Conservation (phyloP, 2,888 invertebrate species). For the Gymnocheta viridis region DNA sequence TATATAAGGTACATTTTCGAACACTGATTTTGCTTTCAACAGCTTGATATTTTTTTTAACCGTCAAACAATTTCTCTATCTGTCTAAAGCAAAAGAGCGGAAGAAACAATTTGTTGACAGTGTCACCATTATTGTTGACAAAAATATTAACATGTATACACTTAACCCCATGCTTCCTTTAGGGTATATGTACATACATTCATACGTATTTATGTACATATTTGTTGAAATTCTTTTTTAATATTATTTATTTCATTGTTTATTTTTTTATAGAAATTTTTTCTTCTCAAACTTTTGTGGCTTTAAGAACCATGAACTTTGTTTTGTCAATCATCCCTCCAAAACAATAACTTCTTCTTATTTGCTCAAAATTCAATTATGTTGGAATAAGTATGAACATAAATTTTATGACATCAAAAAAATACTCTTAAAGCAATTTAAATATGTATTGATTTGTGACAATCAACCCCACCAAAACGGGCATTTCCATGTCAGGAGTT, state of each 20-base stretch:
- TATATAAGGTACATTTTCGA: too few species aligned
- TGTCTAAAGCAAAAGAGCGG: too few species aligned
- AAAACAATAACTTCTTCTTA: not conserved
- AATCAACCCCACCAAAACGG: not conserved
- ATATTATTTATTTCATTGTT: not conserved
- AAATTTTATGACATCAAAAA: not conserved
- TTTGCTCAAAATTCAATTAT: constrained; percentile 10
- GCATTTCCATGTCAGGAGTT: not conserved
- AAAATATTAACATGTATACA: too few species aligned
- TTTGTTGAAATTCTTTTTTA: not conserved
- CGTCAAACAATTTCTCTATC: too few species aligned
- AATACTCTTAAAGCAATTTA: not conserved
- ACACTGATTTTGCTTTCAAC: too few species aligned
- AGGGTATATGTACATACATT: too few species aligned
- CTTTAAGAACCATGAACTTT: not conserved
- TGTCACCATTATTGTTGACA: too few species aligned
- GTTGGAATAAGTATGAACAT: not conserved
- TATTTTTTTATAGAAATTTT: not conserved
- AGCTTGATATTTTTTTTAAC: too few species aligned
- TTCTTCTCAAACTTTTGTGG: not conserved
- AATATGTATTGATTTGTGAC: constrained; percentile 17
- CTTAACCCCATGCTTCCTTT: too few species aligned
- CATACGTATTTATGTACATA: too few species aligned
- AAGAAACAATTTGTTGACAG: too few species aligned
- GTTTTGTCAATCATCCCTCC: not conserved